A percentile compares a stretch with the other conserved stretches of the same genome.
Conservation (phyloP, 2,888 invertebrate species). For the Leuctra nigra region DNA sequence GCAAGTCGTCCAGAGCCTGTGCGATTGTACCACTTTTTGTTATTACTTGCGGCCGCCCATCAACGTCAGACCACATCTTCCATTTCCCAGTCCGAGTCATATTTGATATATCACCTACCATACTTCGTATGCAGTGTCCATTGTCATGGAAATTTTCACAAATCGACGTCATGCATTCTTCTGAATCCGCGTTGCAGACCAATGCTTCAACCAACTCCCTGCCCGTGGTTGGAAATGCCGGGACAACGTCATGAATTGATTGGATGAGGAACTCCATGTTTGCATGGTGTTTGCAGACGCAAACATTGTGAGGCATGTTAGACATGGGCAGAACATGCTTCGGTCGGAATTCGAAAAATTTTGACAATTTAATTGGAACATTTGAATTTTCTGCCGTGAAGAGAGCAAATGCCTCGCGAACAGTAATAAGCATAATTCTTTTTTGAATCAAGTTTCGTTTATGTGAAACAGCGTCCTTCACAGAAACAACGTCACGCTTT, state of each 20-base stretch:
- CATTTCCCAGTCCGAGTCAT: no score
- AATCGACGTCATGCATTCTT: background rate
- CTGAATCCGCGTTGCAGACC: background rate
- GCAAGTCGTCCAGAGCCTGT: background rate
- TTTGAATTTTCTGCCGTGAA: conserved; percentile 14
- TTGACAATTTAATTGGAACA: conserved; percentile 7
- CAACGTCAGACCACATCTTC: conserved; percentile 2
- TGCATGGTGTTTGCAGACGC: conserved; percentile 13
- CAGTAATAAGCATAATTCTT: conserved; percentile 9
- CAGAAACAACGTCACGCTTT: conserved; percentile 8
- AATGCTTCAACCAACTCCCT: background rate
- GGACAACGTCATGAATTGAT: conserved; percentile 2
- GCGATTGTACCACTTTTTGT: background rate
- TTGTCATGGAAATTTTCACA: conserved; percentile 1
- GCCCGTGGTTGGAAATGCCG: background rate
- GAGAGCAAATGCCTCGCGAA: conserved; percentile 3
- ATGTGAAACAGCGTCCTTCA: background rate
- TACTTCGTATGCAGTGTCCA: no score
- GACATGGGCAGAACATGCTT: conserved; percentile 9
- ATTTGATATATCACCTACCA: no score
- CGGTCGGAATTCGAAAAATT: conserved; percentile 18
- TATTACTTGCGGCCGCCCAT: background rate
- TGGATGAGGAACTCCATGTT: conserved; percentile 17
- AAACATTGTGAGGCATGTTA: conserved; percentile 16
- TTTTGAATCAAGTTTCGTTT: conserved; percentile 6